phyloP scores from a whole-genome alignment of 2,797 vertebrate genomes.

The Phyllotis vaccarum region DNA sequence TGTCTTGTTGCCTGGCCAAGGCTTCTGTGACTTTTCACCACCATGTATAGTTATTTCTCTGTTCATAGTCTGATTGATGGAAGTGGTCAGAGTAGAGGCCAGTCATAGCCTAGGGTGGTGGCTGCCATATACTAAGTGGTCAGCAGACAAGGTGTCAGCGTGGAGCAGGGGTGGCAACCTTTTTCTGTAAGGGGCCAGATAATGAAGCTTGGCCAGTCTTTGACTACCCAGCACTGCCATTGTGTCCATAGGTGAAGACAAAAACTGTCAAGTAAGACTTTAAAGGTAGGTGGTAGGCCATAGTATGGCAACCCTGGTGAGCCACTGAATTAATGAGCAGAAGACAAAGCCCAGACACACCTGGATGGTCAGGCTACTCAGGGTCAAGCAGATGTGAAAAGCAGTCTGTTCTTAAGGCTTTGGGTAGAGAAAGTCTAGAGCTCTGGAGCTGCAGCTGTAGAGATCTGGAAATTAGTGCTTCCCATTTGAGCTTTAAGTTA shows the following conservation, averaged over 20 bases:
- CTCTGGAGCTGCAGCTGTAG: neutral
- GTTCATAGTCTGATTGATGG: neutral
- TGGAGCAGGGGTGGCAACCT: neutral
- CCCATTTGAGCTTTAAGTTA: neutral
- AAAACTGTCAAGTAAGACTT: neutral
- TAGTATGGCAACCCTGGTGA: neutral
- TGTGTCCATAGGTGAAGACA: neutral
- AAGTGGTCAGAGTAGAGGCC: neutral
- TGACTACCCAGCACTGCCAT: accelerated
- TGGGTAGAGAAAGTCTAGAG: neutral
- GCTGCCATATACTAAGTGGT: neutral
- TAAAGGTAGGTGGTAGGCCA: neutral
- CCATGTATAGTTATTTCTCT: neutral
- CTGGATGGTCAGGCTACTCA: neutral
- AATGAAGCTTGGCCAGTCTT: neutral
- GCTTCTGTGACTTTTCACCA: neutral
- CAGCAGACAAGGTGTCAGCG: neutral
- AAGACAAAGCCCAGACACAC: neutral
- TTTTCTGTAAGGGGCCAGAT: neutral
- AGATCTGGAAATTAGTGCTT: neutral
- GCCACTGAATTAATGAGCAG: neutral
- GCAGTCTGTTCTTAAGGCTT: neutral
- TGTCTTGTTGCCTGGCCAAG: neutral
- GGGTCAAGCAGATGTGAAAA: neutral
- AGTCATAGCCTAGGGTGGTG: neutral